These are phyloP conservation scores for Gnathochromis pfefferi DNA, from an alignment of 2,113 vertebrate genomes.

Conservation along the genomic window DNA sequence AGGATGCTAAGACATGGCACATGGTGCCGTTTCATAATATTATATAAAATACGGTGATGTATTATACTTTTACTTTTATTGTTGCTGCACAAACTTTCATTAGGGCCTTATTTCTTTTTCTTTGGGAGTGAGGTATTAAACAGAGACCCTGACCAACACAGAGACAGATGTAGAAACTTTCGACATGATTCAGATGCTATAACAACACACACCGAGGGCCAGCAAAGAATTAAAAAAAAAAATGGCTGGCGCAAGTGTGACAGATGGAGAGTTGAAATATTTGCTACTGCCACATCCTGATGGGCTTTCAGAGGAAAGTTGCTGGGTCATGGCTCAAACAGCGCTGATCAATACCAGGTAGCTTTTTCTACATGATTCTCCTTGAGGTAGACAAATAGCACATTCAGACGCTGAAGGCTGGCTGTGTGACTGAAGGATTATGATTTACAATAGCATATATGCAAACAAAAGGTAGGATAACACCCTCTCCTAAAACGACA, in stretches of 20 bases:
- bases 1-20: background rate
- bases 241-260: background rate
- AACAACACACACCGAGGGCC: background rate
- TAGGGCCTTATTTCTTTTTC: slow-evolving; percentile 12
- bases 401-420: background rate
- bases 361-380: slow-evolving; percentile 55
- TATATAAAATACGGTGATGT: background rate
- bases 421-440: background rate
- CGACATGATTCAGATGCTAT: slow-evolving; percentile 9
- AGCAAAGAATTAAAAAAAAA: background rate
- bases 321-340: slow-evolving; percentile 56
- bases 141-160: background rate
- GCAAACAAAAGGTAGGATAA: background rate
- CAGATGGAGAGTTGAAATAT: slow-evolving; percentile 51
- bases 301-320: slow-evolving; percentile 49
- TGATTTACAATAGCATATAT: background rate
- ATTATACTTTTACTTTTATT: background rate
- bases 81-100: background rate
- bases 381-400: slow-evolving; percentile 42
- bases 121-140: background rate
- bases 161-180: background rate
- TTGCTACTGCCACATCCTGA: slow-evolving; percentile 54
- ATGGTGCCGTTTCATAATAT: background rate
- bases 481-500: background rate
- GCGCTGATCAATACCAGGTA: slow-evolving; percentile 62